Percentiles rank a stretch among this genome's conserved stretches.
Conservation (phyloP, 2,113 vertebrate genomes). For the Apteryx owenii region DNA sequence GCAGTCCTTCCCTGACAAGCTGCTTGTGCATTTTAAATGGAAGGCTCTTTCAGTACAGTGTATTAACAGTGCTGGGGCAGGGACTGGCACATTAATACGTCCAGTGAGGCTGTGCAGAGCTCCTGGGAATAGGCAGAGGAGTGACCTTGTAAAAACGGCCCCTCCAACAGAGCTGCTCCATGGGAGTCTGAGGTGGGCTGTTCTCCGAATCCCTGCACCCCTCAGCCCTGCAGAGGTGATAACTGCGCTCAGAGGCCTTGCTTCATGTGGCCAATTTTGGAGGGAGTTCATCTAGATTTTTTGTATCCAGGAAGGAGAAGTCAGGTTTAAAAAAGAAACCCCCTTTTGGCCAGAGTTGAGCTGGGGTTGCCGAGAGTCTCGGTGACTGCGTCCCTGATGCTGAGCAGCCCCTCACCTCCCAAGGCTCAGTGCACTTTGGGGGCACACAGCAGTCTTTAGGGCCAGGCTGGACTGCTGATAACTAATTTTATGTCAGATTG, state of each 20-base stretch:
- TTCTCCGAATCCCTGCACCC: background rate
- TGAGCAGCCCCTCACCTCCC: background rate
- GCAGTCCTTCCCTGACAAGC: constrained; percentile 61
- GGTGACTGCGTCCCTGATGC: background rate
- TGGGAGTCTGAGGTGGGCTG: background rate
- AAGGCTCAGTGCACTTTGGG: background rate
- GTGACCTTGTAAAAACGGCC: background rate
- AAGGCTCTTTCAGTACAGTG: constrained; percentile 50
- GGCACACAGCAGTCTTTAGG: background rate
- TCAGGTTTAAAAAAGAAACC: background rate
- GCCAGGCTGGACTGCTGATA: background rate
- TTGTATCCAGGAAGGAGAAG: background rate
- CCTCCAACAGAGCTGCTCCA: background rate
- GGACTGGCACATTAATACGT: constrained; percentile 27
- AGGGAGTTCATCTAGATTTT: background rate
- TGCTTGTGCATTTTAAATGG: constrained; percentile 71
- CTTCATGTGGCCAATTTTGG: background rate
- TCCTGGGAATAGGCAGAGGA: constrained; percentile 31
- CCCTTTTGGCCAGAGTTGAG: background rate
- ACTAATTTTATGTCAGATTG: background rate
- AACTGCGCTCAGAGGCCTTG: background rate
- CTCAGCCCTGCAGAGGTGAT: background rate
- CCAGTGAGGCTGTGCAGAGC: background rate
- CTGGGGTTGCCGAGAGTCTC: background rate
- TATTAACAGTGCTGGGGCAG: constrained; percentile 46